Percentiles rank a stretch among this genome's conserved stretches.
These are phyloP conservation scores for Xenopus laevis DNA, from an alignment of 2,113 vertebrate species.

Conservation along the genomic window DNA sequence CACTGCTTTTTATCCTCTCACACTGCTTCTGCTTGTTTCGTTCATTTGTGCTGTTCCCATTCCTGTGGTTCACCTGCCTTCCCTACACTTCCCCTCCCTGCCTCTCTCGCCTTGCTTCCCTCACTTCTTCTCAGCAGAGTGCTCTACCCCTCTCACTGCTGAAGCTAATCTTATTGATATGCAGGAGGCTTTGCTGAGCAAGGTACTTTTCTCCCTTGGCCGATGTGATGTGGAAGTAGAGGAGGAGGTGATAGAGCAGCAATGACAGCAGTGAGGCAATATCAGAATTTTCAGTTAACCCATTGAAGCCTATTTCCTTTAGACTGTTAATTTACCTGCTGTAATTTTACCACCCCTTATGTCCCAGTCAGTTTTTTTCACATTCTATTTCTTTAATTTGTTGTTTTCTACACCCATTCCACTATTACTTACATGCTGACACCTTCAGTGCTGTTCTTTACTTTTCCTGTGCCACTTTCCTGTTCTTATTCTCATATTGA, in stretches of 20 bases:
- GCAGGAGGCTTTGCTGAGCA: constrained; percentile 46
- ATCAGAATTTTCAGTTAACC: constrained; percentile 45
- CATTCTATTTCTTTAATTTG: too few relatives aligned
- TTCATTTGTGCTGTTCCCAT: too few relatives aligned
- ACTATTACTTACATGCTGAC: too few relatives aligned
- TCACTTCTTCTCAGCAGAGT: constrained; percentile 9
- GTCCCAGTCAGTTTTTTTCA: too few relatives aligned
- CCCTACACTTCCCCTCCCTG: constrained; percentile 6
- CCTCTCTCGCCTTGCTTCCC: constrained; percentile 14
- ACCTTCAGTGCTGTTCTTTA: too few relatives aligned
- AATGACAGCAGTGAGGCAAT: constrained; percentile 39
- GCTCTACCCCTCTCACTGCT: constrained; percentile 34
- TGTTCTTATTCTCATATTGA: too few relatives aligned
- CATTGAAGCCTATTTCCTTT: neutral
- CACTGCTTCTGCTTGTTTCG: too few relatives aligned
- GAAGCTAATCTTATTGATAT: constrained; percentile 42
- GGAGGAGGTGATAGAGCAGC: constrained; percentile 46
- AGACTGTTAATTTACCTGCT: too few relatives aligned
- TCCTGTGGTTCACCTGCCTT: neutral
- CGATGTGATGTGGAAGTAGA: constrained; percentile 39
- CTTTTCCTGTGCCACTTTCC: too few relatives aligned
- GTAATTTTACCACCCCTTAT: too few relatives aligned
- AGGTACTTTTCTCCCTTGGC: constrained; percentile 45
- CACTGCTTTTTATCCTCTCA: too few relatives aligned
- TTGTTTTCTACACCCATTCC: too few relatives aligned